A percentile compares a stretch with the other conserved stretches of the same genome.
Evolutionary conservation across 2,797 vertebrate species (phyloP).

Genomic region (Cygnus olor): DNA sequence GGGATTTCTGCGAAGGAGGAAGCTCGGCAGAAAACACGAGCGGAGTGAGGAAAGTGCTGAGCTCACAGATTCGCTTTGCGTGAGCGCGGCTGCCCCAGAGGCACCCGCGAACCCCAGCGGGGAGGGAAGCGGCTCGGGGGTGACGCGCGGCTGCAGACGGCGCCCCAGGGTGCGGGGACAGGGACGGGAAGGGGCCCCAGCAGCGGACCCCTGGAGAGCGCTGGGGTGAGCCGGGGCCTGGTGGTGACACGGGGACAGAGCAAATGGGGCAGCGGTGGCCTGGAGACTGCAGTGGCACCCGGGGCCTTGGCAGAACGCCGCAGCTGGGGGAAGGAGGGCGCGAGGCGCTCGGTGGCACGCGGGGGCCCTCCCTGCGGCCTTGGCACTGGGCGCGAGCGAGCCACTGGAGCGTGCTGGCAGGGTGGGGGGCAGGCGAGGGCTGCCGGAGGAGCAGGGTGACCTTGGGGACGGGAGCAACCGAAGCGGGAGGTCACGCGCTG

Average conservation of each 20-base stretch:
- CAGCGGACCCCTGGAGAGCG: background rate
- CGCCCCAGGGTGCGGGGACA: background rate
- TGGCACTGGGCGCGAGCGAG: fast-evolving
- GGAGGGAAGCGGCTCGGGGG: background rate
- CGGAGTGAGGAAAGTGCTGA: background rate
- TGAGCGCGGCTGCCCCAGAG: fast-evolving
- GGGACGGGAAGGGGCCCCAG: background rate
- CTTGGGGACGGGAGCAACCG: background rate
- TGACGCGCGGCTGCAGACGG: fast-evolving
- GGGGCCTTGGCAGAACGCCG: fast-evolving
- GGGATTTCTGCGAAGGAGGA: background rate
- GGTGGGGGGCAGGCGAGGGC: fast-evolving
- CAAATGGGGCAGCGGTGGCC: fast-evolving
- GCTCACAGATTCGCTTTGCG: background rate
- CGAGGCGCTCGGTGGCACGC: no score
- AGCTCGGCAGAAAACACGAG: background rate
- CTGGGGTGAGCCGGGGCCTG: background rate
- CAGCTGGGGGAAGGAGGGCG: background rate
- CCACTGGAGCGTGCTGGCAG: background rate
- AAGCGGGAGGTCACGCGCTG: fast-evolving
- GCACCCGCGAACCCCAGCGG: background rate
- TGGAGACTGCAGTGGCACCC: fast-evolving
- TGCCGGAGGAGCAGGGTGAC: background rate
- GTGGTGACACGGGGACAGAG: background rate
- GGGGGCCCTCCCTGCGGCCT: fast-evolving